A percentile compares a stretch with the other conserved stretches of the same genome.
These are phyloP conservation scores for Haliclona indistincta DNA, from an alignment of 37 sponge, comb jelly and placozoan genomes.

Conservation along the genomic window DNA sequence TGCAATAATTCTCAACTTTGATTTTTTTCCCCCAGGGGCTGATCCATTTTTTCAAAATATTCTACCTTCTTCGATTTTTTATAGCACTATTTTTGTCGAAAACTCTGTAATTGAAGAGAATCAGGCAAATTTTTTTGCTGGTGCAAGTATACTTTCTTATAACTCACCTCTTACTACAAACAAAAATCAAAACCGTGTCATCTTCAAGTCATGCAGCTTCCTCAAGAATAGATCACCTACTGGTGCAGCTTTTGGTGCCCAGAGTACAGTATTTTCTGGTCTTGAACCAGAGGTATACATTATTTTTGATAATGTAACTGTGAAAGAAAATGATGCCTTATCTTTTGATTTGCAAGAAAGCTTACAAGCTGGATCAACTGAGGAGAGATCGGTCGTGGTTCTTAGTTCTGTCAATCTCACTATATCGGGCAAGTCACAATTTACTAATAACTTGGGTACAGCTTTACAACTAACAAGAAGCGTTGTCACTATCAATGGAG, in stretches of 20 bases:
- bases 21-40: not conserved
- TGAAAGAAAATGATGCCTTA: not conserved
- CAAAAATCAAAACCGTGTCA: conserved; percentile 1
- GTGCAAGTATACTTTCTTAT: not conserved
- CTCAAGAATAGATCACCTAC: not conserved
- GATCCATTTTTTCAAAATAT: not conserved
- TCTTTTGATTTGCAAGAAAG: too few relatives aligned
- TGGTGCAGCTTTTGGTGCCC: conserved; percentile 5
- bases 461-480: not conserved
- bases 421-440: not conserved
- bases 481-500: not conserved
- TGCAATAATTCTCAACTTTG: too few relatives aligned
- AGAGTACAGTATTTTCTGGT: too few relatives aligned
- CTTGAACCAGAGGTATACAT: not conserved
- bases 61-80: not conserved
- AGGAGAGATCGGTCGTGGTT: not conserved
- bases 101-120: conserved; percentile 2
- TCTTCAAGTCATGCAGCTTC: conserved; percentile 16
- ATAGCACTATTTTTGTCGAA: not conserved
- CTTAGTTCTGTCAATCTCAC: conserved; percentile 5
- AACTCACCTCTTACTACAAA: not conserved
- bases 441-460: not conserved
- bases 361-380: too few relatives aligned
- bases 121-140: not conserved
- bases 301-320: not conserved